Evolutionary conservation across 1,140 invertebrate species (phyloP).

Genomic region (Odontomachus brunneus): DNA sequence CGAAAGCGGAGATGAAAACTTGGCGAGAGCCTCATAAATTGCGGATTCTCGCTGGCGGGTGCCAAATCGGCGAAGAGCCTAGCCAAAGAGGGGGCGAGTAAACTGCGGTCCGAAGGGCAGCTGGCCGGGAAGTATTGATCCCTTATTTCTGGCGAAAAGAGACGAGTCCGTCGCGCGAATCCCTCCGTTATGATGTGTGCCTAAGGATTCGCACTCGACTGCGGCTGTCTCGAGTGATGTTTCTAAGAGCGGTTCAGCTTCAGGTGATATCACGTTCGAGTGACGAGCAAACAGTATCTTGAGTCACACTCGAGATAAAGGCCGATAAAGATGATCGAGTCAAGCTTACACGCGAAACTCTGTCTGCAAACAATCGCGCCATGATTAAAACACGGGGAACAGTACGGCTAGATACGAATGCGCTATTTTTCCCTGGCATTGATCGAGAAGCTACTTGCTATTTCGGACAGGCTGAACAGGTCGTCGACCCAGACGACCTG

Average conservation of each 20-base stretch:
- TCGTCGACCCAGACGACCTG: slow-evolving; percentile 9
- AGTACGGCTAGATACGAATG: too few species aligned
- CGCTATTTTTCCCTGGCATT: not conserved
- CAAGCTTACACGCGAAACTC: not conserved
- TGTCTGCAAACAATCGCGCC: too few species aligned
- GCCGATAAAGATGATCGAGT: not conserved
- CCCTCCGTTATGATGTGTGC: not conserved
- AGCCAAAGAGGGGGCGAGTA: not conserved
- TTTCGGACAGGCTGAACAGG: not conserved
- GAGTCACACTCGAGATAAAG: slow-evolving; percentile 17
- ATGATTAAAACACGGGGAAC: too few species aligned
- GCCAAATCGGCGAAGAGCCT: slow-evolving; percentile 21
- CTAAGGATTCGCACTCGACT: too few species aligned
- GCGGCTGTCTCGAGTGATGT: not conserved
- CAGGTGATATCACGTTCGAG: not conserved
- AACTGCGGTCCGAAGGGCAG: slow-evolving; percentile 50
- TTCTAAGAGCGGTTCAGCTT: not conserved
- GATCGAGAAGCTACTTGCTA: not conserved
- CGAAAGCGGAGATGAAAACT: slow-evolving; percentile 11
- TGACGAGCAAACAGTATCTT: not conserved
- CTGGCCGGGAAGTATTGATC: slow-evolving; percentile 63
- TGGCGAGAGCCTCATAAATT: slow-evolving; percentile 39
- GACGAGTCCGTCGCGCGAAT: not conserved
- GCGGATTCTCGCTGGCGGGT: not conserved
- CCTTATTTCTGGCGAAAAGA: slow-evolving; percentile 35